Base-by-base conservation (phyloP, 1,140 invertebrate species). In the Brachionus koreanus region DNA sequence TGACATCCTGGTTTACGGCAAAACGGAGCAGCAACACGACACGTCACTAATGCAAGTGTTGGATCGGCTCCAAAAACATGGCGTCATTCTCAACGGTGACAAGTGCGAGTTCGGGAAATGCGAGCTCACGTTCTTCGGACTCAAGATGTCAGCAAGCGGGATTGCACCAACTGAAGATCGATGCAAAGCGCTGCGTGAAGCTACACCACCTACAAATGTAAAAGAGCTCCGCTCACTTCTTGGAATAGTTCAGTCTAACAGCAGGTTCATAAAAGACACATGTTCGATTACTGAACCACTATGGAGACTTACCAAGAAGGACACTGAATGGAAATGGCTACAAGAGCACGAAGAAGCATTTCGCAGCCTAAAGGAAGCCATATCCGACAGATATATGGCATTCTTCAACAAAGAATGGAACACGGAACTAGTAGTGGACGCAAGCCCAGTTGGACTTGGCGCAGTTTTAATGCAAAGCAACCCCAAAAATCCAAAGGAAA, bases 391-490 rank as follows among this genome's bases (percentile, higher is more conserved):
- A 65, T 19, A 65, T 23, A 65, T 65, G 23, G 23, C 61, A 12
- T 74, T 43, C 37, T 74, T 74, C 33, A 74, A 74, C 35, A 39
- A 39, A n/a, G 16, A 74, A 74, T 74, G 69, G 69, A 74, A 39
- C 19, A 46, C 69, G 6, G 43, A 74, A 37, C 37, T 74, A 13
- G 37, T 46, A n/a, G 69, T 74, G 13, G 82, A 84, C 46, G 83
- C 89, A n/a, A 86, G 84, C 25, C 83, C 85, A 4, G 84, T 84
- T 67, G 89, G 88, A 1, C 25, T 90, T 4, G 88, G 89, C n/a
- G 89, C 88, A 1, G 88, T 91, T 1, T 35, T 91, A 10, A 83
- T 84, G 23, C 89, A 90, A 74, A 76, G 75, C 1, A 23, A 67
- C 19, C 69, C 69, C 35, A 19, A 25, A n/a, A 39, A 39, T 35